Evolutionary conservation across 2,888 invertebrate genomes (phyloP).

Genomic region (Peribatodes rhomboidaria): DNA sequence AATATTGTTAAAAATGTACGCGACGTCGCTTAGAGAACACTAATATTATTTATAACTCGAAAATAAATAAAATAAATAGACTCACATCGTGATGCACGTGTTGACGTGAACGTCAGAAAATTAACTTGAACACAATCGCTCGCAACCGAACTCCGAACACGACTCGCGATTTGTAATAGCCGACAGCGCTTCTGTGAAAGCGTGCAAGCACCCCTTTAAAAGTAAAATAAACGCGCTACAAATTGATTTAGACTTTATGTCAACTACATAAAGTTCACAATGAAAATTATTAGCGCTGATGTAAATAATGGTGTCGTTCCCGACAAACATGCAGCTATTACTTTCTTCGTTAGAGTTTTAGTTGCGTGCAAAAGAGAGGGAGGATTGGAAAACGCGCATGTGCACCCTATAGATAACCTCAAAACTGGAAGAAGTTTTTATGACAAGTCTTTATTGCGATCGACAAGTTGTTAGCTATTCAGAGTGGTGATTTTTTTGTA

Average conservation of each 20-base stretch:
- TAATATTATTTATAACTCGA: constrained; percentile 25
- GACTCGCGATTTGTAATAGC: constrained; percentile 51
- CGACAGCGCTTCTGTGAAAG: constrained; percentile 55
- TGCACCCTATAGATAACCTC: constrained; percentile 62
- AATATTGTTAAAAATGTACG: constrained; percentile 18
- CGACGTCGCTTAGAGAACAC: constrained; percentile 18
- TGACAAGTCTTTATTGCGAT: constrained; percentile 65
- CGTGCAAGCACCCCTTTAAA: constrained; percentile 64
- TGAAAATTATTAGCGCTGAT: constrained; percentile 40
- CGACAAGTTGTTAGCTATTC: constrained; percentile 62
- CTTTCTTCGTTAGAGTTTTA: constrained; percentile 56
- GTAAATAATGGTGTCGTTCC: constrained; percentile 65
- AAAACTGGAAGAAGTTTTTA: constrained; percentile 69
- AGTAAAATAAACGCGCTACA: constrained; percentile 63
- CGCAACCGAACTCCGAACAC: constrained; percentile 35
- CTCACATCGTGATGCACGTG: constrained; percentile 46
- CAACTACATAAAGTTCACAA: constrained; percentile 48
- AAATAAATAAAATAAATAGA: constrained; percentile 31
- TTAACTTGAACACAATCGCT: constrained; percentile 6
- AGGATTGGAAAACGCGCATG: constrained; percentile 65
- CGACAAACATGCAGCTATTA: constrained; percentile 60
- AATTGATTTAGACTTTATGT: constrained; percentile 57
- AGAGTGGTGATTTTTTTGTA: constrained; percentile 57
- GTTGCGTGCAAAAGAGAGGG: constrained; percentile 57
- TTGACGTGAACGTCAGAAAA: constrained; percentile 37